These are phyloP conservation scores for Onychomys leucogaster DNA, from an alignment of 2,797 vertebrate species.

Conservation along the genomic window DNA sequence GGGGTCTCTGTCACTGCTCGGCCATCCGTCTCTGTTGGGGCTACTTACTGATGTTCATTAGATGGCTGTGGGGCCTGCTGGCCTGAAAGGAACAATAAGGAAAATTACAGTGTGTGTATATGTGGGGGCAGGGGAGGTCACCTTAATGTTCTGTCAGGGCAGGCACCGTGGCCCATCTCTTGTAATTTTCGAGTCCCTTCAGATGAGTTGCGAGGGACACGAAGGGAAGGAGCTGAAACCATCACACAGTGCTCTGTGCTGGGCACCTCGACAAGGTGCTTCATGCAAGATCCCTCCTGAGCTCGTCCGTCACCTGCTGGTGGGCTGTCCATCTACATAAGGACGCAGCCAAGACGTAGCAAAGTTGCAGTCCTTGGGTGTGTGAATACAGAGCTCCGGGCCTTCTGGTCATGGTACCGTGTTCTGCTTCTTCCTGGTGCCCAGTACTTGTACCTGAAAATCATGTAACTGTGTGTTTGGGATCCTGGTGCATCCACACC, in stretches of 20 bases:
- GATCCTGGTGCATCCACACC: not conserved
- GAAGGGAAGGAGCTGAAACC: not conserved
- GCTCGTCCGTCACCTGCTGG: not conserved
- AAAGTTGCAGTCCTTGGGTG: not conserved
- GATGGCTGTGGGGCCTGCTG: slow-evolving; percentile 73
- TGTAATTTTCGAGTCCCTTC: not conserved
- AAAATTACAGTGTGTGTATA: slow-evolving; percentile 6
- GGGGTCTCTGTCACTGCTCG: slow-evolving; percentile 51
- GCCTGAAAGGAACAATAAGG: slow-evolving; percentile 74
- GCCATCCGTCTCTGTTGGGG: slow-evolving; percentile 82
- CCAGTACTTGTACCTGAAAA: not conserved
- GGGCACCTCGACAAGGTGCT: not conserved
- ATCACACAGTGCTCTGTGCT: not conserved
- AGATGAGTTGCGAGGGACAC: not conserved
- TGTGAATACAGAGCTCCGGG: not conserved
- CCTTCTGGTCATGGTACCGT: not conserved
- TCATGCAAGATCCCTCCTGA: not conserved
- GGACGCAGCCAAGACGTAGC: not conserved
- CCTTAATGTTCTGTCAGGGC: not conserved
- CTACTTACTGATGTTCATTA: slow-evolving; percentile 83
- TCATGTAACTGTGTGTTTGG: not conserved
- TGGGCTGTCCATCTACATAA: not conserved
- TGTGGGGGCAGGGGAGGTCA: not conserved
- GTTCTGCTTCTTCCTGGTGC: not conserved
- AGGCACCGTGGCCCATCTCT: not conserved